Evolutionary conservation across 2,797 vertebrate species (phyloP).

Genomic region (Rhabdophis nuchalis): DNA sequence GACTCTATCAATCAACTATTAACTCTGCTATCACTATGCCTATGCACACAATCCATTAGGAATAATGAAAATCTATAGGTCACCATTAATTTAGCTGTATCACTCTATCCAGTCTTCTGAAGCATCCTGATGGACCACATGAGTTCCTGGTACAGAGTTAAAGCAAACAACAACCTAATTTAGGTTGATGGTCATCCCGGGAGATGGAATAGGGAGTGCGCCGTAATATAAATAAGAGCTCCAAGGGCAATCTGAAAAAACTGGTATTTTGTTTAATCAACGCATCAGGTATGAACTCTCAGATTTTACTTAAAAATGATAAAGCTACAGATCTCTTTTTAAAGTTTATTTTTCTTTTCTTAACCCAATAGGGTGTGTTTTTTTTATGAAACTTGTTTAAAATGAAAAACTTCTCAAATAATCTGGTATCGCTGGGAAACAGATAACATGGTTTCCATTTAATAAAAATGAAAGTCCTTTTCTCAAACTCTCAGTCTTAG

Average conservation of each 20-base stretch:
- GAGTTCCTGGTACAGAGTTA: not conserved
- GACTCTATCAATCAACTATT: not conserved
- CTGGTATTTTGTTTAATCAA: not conserved
- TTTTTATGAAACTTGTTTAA: not conserved
- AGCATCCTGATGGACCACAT: not conserved
- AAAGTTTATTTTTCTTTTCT: not conserved
- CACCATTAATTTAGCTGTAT: not conserved
- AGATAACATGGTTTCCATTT: not conserved
- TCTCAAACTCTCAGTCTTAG: not conserved
- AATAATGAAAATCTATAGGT: not conserved
- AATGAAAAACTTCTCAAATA: not conserved
- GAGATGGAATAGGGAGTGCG: not conserved
- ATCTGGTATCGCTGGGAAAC: not conserved
- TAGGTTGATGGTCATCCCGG: not conserved
- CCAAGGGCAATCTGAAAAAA: not conserved
- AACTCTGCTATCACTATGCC: not conserved
- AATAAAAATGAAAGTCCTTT: not conserved
- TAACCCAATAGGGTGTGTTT: not conserved
- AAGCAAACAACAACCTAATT: not conserved
- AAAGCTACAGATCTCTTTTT: fast-evolving
- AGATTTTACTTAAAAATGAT: not conserved
- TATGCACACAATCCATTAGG: not conserved
- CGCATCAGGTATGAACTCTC: not conserved
- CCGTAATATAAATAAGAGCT: not conserved
- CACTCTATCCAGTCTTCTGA: not conserved